These are phyloP conservation scores for Hippopotamyrus pictus DNA, from an alignment of 2,797 vertebrate genomes.

Conservation along the genomic window DNA sequence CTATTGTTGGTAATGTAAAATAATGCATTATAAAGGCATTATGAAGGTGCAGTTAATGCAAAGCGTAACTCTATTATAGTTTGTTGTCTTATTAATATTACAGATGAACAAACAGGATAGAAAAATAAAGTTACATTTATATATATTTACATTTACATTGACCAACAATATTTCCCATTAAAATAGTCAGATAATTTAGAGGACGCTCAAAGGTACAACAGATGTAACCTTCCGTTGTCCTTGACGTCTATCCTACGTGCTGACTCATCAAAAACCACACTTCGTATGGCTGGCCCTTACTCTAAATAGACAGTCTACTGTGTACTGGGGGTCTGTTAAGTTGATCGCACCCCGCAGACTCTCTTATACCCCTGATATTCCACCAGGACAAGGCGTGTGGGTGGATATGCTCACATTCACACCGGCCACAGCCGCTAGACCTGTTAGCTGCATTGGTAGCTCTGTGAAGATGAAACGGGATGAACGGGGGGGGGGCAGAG, in stretches of 20 bases:
- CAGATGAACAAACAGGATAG: neutral
- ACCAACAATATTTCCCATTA: neutral
- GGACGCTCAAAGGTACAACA: neutral
- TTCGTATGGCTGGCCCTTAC: neutral
- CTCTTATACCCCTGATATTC: neutral
- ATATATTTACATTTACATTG: neutral
- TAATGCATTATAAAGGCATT: neutral
- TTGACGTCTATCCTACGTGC: neutral
- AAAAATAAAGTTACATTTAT: neutral
- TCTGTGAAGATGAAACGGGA: neutral
- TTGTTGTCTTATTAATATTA: neutral
- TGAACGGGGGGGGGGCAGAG: neutral
- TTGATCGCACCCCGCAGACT: neutral
- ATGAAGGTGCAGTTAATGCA: neutral
- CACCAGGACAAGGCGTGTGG: neutral
- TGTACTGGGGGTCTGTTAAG: neutral
- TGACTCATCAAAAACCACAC: neutral
- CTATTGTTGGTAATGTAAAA: neutral
- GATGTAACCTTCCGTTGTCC: neutral
- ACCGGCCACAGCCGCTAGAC: neutral
- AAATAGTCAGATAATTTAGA: neutral
- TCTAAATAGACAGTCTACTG: neutral
- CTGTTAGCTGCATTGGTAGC: neutral
- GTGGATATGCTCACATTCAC: neutral
- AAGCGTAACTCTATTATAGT: neutral